A percentile compares a stretch with the other conserved stretches of the same genome.
Conservation (phyloP, 2,888 invertebrate species). For the Sialis lutaria region DNA sequence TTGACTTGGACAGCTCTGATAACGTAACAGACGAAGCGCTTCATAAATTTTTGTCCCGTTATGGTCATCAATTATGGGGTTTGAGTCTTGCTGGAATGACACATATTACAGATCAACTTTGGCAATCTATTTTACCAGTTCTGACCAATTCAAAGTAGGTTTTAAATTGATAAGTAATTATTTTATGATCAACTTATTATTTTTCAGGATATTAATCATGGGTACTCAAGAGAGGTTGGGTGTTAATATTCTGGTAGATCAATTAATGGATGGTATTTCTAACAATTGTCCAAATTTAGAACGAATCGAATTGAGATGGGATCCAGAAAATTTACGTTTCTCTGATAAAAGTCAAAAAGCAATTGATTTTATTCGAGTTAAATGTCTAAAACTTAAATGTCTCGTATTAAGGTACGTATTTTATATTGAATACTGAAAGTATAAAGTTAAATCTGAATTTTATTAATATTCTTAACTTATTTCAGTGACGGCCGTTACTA, state of each 20-base stretch:
- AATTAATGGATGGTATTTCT: conserved; percentile 93
- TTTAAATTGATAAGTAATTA: neutral
- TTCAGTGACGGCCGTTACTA: conserved; percentile 95
- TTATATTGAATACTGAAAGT: neutral
- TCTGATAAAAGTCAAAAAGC: conserved; percentile 99
- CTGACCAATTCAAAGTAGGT: conserved; percentile 77
- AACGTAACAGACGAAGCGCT: conserved; percentile 86
- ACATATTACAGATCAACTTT: conserved; percentile 94
- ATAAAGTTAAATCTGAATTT: neutral
- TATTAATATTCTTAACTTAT: conserved; percentile 11
- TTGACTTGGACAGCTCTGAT: conserved; percentile 91
- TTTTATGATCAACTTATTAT: neutral
- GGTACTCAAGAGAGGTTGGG: conserved; percentile 94
- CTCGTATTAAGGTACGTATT: conserved; percentile 66
- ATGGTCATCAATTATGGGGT: conserved; percentile 79
- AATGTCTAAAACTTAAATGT: conserved; percentile 82
- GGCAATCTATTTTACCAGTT: conserved; percentile 88
- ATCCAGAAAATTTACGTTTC: conserved; percentile 94
- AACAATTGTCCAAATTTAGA: conserved; percentile 79
- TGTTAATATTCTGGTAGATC: conserved; percentile 94
- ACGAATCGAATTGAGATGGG: conserved; percentile 92
- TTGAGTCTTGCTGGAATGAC: conserved; percentile 88
- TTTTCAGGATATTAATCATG: conserved; percentile 78
- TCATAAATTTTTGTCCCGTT: conserved; percentile 76
- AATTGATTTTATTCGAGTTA: conserved; percentile 90